Evolutionary conservation across 2,888 invertebrate species (phyloP).

Genomic region (Crossocerus cetratus): DNA sequence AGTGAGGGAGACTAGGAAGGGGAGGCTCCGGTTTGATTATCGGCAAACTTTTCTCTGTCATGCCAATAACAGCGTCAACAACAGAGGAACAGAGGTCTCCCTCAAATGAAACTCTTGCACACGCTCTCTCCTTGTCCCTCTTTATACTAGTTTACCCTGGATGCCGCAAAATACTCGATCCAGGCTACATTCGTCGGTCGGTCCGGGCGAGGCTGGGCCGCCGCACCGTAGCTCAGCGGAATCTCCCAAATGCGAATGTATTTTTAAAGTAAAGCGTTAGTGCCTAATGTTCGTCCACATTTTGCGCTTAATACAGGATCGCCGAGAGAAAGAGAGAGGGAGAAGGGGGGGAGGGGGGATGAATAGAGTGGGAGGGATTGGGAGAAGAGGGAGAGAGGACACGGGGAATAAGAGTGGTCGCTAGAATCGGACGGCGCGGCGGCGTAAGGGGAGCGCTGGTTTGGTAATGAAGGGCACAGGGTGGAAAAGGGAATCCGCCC

Average conservation of each 20-base stretch:
- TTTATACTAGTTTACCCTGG: no score
- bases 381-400: slow-evolving; percentile 34
- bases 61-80: background rate
- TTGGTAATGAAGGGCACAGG: background rate
- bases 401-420: slow-evolving; percentile 45
- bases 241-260: slow-evolving; percentile 54
- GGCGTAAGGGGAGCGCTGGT: slow-evolving; percentile 22
- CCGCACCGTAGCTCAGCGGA: slow-evolving; percentile 19
- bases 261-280: slow-evolving; percentile 61
- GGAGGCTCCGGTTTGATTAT: background rate
- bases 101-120: background rate
- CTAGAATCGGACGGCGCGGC: slow-evolving; percentile 32
- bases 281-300: slow-evolving; percentile 70
- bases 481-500: background rate
- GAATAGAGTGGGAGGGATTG: slow-evolving; percentile 19
- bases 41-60: background rate
- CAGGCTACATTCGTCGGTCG: slow-evolving; percentile 28
- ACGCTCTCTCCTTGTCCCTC: no score
- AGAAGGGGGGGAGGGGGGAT: slow-evolving; percentile 22
- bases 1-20: no score
- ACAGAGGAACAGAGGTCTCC: background rate
- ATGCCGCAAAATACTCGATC: background rate
- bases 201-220: slow-evolving; percentile 36
- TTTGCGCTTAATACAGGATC: slow-evolving; percentile 68
- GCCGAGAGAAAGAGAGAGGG: slow-evolving; percentile 20